Evolutionary conservation across 2,888 invertebrate genomes (phyloP).

Genomic region (Baccha elongata): DNA sequence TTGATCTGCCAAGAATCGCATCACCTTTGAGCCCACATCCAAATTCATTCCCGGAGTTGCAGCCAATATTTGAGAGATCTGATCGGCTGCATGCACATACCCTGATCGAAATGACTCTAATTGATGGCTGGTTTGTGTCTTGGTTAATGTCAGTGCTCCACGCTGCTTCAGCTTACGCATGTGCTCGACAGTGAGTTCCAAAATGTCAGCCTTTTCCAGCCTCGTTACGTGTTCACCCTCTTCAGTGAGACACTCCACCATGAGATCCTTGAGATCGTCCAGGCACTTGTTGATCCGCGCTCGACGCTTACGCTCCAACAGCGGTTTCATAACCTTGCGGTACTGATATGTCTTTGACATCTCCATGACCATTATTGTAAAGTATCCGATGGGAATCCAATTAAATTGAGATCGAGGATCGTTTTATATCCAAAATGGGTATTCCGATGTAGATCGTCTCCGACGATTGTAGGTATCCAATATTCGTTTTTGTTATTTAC

Average conservation of each 20-base stretch:
- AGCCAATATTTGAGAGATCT: constrained; percentile 92
- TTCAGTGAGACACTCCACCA: constrained; percentile 87
- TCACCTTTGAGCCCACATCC: constrained; percentile 91
- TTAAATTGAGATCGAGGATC: constrained; percentile 56
- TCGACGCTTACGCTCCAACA: constrained; percentile 93
- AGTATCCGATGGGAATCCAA: constrained; percentile 41
- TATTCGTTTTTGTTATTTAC: constrained; percentile 61
- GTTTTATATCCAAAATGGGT: constrained; percentile 38
- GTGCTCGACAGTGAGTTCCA: constrained; percentile 93
- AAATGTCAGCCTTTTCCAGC: constrained; percentile 93
- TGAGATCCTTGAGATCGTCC: constrained; percentile 94
- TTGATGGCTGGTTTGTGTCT: constrained; percentile 85
- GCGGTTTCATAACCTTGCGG: constrained; percentile 96
- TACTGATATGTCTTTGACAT: constrained; percentile 96
- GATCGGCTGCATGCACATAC: constrained; percentile 94
- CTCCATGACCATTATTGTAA: constrained; percentile 80
- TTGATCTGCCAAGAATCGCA: constrained; percentile 94
- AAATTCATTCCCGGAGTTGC: constrained; percentile 92
- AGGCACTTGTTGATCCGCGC: constrained; percentile 95
- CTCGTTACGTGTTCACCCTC: constrained; percentile 94
- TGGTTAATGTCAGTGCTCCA: constrained; percentile 85
- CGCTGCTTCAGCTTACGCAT: constrained; percentile 90
- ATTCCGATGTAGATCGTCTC: constrained; percentile 74
- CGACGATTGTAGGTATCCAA: constrained; percentile 23
- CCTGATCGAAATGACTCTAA: constrained; percentile 94